Percentiles rank a stretch among this genome's conserved stretches.
phyloP scores from a whole-genome alignment of 2,797 vertebrate species.

The Alca torda region DNA sequence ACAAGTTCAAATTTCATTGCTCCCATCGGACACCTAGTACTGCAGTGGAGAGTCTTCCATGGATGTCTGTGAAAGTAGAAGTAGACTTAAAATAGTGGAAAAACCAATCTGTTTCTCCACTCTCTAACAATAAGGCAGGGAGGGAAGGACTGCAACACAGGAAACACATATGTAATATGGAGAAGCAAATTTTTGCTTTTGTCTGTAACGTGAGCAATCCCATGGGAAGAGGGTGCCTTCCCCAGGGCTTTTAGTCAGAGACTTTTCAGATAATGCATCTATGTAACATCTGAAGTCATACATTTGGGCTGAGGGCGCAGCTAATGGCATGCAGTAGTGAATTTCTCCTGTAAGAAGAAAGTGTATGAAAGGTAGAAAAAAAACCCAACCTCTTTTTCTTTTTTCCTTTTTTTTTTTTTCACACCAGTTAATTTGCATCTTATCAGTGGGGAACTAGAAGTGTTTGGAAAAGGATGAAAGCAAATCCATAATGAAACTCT shows the following conservation, averaged over 20 bases:
- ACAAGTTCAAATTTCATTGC: not conserved
- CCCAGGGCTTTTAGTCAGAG: not conserved
- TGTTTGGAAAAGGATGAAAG: conserved; percentile 26
- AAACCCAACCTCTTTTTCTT: not conserved
- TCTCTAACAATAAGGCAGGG: not conserved
- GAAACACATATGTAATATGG: not conserved
- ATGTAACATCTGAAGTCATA: not conserved
- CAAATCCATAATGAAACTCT: not conserved
- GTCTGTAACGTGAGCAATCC: not conserved
- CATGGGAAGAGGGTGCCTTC: not conserved
- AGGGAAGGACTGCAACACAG: not conserved
- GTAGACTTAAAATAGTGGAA: not conserved
- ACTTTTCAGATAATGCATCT: not conserved
- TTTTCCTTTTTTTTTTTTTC: not conserved
- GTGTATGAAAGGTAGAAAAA: rapidly evolving
- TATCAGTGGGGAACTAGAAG: not conserved
- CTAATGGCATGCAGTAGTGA: not conserved
- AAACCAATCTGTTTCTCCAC: not conserved
- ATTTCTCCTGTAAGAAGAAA: not conserved
- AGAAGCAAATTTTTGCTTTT: not conserved
- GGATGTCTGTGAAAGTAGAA: not conserved
- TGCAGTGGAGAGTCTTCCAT: not conserved
- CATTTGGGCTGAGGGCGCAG: not conserved
- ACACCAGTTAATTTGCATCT: not conserved
- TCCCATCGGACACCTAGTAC: not conserved